These are phyloP conservation scores for Syndactyla subalaris DNA, from an alignment of 2,797 vertebrate genomes.

Conservation along the genomic window DNA sequence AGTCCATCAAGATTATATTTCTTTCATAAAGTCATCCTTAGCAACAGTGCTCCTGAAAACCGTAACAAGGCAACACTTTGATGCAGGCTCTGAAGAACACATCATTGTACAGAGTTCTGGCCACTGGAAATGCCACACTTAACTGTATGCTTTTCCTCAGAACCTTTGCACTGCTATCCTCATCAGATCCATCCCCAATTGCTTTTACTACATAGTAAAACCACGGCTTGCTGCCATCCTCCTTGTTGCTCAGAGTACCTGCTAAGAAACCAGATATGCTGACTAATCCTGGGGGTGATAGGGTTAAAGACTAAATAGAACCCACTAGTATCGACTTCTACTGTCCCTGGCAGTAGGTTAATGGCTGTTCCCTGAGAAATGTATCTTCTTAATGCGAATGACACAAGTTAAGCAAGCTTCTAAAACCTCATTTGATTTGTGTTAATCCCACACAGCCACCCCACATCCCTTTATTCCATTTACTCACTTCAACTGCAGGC, in stretches of 20 bases:
- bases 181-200: background rate
- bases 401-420: background rate
- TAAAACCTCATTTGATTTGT: background rate
- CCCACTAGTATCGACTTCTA: background rate
- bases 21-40: background rate
- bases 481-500: background rate
- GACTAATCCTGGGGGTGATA: background rate
- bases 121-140: background rate
- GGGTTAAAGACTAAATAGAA: background rate
- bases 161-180: background rate
- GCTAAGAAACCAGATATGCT: background rate
- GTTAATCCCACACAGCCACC: background rate
- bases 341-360: background rate
- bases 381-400: background rate
- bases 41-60: background rate
- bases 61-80: background rate
- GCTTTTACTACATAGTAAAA: background rate
- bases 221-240: accelerated
- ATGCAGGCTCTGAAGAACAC: background rate
- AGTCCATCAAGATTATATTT: background rate
- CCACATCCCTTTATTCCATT: background rate
- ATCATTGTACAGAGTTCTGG: background rate
- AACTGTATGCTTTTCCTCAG: background rate
- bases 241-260: background rate
- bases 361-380: background rate